These are phyloP conservation scores for Hippopotamus amphibius DNA, from an alignment of 2,113 vertebrate species.

Conservation along the genomic window DNA sequence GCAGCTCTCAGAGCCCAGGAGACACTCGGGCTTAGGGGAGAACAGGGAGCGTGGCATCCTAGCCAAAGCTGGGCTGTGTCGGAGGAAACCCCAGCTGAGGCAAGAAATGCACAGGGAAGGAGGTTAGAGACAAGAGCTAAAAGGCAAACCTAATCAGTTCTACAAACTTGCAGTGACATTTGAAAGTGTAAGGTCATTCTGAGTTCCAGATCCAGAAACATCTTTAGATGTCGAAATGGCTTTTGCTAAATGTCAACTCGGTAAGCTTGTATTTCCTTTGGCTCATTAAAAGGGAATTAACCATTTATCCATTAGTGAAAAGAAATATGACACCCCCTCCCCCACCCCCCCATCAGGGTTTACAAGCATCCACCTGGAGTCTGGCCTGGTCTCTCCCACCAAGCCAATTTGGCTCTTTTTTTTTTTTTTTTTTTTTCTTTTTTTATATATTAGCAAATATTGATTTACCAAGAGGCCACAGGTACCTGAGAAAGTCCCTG, in stretches of 20 bases:
- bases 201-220: background rate
- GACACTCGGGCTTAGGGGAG: background rate
- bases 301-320: background rate
- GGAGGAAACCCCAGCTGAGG: background rate
- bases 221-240: background rate
- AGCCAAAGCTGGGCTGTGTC: background rate
- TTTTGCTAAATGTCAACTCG: constrained; percentile 41
- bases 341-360: background rate
- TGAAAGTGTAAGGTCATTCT: background rate
- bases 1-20: background rate
- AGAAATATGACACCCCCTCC: background rate
- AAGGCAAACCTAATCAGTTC: background rate
- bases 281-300: constrained; percentile 35
- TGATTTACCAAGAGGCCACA: background rate
- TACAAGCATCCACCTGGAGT: background rate
- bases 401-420: background rate
- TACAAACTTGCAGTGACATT: background rate
- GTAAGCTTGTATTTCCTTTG: constrained; percentile 26
- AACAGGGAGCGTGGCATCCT: background rate
- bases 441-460: background rate
- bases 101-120: background rate
- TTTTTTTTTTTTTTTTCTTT: background rate
- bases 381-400: background rate
- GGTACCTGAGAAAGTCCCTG: background rate
- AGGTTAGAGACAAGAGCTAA: background rate